These are phyloP conservation scores for Chamaedrilus cognettii DNA, from an alignment of 2,888 invertebrate genomes.

Conservation along the genomic window DNA sequence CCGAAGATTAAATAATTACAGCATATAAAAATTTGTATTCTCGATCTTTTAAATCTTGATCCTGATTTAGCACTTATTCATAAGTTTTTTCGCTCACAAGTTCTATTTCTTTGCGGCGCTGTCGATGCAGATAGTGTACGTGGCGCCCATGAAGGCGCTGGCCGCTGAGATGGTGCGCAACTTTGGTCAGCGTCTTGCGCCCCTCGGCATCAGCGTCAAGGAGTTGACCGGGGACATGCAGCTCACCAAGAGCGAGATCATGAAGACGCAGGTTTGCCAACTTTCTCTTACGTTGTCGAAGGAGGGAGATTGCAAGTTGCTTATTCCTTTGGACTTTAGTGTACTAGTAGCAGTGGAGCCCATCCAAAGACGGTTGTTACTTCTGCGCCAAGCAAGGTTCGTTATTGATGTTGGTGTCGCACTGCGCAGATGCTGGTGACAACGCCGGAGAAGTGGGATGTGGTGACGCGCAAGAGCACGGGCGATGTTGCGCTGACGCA, in stretches of 20 bases:
- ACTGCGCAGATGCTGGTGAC: conserved; percentile 89
- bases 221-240: conserved; percentile 99
- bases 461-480: conserved; percentile 85
- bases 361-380: too few species aligned
- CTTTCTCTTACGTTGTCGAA: too few species aligned
- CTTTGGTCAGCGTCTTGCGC: conserved; percentile 79
- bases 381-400: background rate
- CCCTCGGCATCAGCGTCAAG: conserved; percentile 78
- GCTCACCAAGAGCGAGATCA: conserved; percentile 88
- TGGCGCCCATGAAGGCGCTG: conserved; percentile 99
- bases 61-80: too few species aligned
- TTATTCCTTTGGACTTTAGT: background rate
- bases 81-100: too few species aligned
- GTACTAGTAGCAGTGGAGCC: too few species aligned
- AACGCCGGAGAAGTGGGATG: conserved; percentile 99
- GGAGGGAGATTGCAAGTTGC: too few species aligned
- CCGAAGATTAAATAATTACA: too few species aligned
- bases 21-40: too few species aligned
- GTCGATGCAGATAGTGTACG: conserved; percentile 81
- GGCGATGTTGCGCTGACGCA: conserved; percentile 70
- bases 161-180: conserved; percentile 98
- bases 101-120: too few species aligned
- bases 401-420: too few species aligned
- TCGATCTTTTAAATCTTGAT: too few species aligned
- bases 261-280: conserved; percentile 75